phyloP scores from a whole-genome alignment of 1,140 invertebrate genomes.

The Eueides isabella region DNA sequence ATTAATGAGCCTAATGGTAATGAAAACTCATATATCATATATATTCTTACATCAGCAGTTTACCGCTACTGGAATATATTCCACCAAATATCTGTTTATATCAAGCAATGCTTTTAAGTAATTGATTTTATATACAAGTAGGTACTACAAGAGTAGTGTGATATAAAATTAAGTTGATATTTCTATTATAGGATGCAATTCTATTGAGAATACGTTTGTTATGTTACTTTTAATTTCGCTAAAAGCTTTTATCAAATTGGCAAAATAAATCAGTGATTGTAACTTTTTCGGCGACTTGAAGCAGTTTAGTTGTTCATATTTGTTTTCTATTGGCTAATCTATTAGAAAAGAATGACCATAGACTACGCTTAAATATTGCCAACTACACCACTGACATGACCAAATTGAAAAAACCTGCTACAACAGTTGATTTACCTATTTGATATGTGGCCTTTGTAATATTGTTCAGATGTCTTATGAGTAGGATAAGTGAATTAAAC shows the following conservation, averaged over 20 bases:
- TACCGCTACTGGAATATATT: not conserved
- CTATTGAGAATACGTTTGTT: constrained; percentile 4
- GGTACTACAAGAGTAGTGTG: not conserved
- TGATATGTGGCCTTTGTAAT: constrained; percentile 33
- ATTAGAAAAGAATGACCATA: no score
- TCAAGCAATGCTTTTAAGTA: not conserved
- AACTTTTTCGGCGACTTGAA: not conserved
- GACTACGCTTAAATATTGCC: no score
- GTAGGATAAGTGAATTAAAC: constrained; percentile 22
- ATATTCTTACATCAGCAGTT: not conserved
- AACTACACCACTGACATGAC: no score
- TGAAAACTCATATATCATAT: not conserved
- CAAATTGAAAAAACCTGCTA: not conserved
- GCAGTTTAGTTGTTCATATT: not conserved
- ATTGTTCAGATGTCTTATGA: constrained; percentile 39
- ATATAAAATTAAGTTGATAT: not conserved
- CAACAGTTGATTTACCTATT: not conserved
- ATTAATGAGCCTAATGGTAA: not conserved
- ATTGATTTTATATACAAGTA: not conserved
- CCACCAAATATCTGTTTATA: not conserved
- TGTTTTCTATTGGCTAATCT: no score
- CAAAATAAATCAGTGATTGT: not conserved
- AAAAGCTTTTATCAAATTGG: not conserved
- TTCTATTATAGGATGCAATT: constrained; percentile 4
- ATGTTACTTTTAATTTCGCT: not conserved